Conservation (phyloP, 1,140 invertebrate species). For the Carposina sasakii region DNA sequence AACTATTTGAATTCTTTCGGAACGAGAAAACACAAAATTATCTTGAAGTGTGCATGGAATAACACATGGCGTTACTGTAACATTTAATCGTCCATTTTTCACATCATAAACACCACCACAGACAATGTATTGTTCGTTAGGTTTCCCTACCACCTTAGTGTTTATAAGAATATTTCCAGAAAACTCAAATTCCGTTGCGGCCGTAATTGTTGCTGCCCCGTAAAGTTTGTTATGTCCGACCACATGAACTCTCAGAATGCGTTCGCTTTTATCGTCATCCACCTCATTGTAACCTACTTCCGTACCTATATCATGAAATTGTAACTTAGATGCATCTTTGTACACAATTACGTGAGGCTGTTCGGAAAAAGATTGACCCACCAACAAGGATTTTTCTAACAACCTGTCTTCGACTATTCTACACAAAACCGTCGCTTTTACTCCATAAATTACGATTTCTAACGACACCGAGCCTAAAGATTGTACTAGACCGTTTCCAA, state of each 20-base stretch:
- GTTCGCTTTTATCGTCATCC: not conserved
- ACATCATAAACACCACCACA: constrained; percentile 4
- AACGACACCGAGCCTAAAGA: not conserved
- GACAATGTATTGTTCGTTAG: not conserved
- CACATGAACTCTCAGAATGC: not conserved
- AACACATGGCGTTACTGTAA: not conserved
- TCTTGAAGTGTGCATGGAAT: not conserved
- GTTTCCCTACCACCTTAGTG: constrained; percentile 3
- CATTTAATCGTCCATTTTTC: not conserved
- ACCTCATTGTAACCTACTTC: not conserved
- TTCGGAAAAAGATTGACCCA: constrained; percentile 7
- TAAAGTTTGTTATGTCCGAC: not conserved
- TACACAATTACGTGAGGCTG: constrained; percentile 6
- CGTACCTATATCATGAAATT: constrained; percentile 3
- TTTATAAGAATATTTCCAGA: constrained; percentile 1
- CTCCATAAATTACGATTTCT: constrained; percentile 2
- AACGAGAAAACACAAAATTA: not conserved
- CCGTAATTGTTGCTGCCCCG: not conserved
- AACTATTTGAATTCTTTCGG: constrained; percentile 1
- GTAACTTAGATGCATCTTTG: constrained; percentile 1
- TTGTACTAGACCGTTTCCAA: constrained; percentile 1
- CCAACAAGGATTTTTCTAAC: constrained; percentile 6
- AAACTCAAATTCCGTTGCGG: not conserved
- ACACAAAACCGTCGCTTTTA: constrained; percentile 1
- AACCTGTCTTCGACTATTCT: constrained; percentile 1